These are phyloP conservation scores for Oligia strigilis DNA, from an alignment of 2,888 invertebrate genomes.

Conservation along the genomic window DNA sequence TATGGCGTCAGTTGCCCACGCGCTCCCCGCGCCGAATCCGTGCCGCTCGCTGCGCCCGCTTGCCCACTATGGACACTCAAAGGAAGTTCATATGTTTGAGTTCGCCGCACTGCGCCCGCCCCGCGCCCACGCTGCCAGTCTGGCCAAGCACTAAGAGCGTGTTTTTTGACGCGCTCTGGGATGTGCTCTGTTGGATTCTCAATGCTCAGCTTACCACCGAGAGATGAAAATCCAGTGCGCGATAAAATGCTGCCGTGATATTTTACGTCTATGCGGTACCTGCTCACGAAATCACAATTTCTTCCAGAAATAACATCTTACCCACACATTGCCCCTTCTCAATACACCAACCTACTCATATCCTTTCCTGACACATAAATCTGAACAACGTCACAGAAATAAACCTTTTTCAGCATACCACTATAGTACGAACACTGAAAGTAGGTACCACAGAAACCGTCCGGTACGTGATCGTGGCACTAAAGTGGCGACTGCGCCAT, in stretches of 20 bases:
- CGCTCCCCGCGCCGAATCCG: too few relatives aligned
- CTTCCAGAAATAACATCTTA: not conserved
- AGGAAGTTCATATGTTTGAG: too few relatives aligned
- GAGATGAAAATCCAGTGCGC: not conserved
- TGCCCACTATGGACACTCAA: too few relatives aligned
- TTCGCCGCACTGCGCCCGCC: too few relatives aligned
- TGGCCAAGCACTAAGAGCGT: too few relatives aligned
- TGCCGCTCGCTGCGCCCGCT: too few relatives aligned
- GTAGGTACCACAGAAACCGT: constrained; percentile 42
- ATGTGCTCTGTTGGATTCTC: not conserved
- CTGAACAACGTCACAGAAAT: constrained; percentile 38
- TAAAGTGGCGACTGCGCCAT: constrained; percentile 39
- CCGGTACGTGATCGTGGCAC: constrained; percentile 53
- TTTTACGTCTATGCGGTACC: not conserved
- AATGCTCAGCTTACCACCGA: not conserved
- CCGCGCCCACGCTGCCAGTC: too few relatives aligned
- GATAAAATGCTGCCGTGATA: not conserved
- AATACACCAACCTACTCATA: not conserved
- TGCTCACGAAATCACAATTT: not conserved
- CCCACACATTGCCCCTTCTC: not conserved
- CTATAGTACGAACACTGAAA: constrained; percentile 47
- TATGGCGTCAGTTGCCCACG: too few relatives aligned
- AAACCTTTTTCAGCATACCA: constrained; percentile 45
- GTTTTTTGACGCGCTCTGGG: too few relatives aligned
- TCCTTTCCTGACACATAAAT: constrained; percentile 38